Evolutionary conservation across 2,888 invertebrate species (phyloP), one percentile per base, ranked within the genome.

Genomic region (Apotomis betuletana): DNA sequence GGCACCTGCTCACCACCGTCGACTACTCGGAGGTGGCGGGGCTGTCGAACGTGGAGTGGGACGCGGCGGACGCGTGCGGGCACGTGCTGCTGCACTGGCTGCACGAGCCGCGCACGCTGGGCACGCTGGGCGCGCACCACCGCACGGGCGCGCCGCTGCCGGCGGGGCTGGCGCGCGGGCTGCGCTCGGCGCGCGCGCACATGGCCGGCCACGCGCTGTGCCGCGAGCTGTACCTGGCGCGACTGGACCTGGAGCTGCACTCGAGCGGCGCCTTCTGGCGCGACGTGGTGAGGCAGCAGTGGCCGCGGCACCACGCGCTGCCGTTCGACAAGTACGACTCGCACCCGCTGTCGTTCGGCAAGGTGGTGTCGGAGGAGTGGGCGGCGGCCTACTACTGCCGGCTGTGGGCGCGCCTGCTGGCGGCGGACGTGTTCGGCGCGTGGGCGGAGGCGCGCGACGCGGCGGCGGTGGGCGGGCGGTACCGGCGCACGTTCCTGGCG

Each of bases 41-140:
- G 0, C 90, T 97, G 36, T 96, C 96, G 0, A 97, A 97, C 85
- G 95, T 99, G 0, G 99, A 99, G 91, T 98, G 98, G 98, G 99
- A 99, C 88, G 97, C 97, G 0, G 96, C 97, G 0, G 96, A 97
- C 83, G 95, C 98, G 0, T 96, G 96, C 74, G 96, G 97, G 0
- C 94, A 97, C 79, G 97, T 99, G 69, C 95, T 99, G 95, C 94
- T 95, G 0, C 96, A 96, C 83, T 98, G 97, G 96, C 88, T 97
- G 6, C 95, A 95, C 76, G 96, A 97, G 78, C 94, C 95, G 0
- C 82, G 90, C 36, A 93, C 94, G 3, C 85, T 95, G 49, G 91
- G 94, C 79, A 89, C 94, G 0, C 94, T 98, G 64, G 96, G 97
- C 61, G 94, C 95, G 2, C 98, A 99, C 85, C 95, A 95, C 80